These are phyloP conservation scores for Graptemys geographica DNA, from an alignment of 2,797 vertebrate genomes.

Conservation along the genomic window DNA sequence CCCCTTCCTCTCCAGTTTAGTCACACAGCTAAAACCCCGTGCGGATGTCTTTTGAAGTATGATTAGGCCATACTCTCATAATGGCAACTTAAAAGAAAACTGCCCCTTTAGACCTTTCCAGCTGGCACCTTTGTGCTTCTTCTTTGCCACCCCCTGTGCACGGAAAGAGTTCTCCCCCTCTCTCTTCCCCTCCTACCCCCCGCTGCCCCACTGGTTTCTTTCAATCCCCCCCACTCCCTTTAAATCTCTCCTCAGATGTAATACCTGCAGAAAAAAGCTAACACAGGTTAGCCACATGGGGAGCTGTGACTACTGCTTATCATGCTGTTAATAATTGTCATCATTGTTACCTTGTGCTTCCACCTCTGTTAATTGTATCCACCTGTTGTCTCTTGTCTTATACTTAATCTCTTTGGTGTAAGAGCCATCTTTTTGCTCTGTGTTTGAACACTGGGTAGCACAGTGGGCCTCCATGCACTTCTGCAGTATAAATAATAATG, in stretches of 20 bases:
- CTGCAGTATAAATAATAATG: fast-evolving
- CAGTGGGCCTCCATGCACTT: neutral
- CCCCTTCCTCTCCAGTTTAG: neutral
- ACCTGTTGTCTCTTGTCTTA: neutral
- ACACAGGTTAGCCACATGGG: neutral
- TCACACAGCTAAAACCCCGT: neutral
- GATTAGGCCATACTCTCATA: neutral
- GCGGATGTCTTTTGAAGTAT: neutral
- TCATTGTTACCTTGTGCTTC: neutral
- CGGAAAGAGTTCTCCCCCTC: neutral
- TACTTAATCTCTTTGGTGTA: neutral
- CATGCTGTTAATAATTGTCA: neutral
- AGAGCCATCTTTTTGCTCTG: neutral
- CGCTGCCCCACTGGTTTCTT: neutral
- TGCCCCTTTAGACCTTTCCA: neutral
- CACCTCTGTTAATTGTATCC: neutral
- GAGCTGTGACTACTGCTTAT: neutral
- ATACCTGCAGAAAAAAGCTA: neutral
- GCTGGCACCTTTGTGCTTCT: neutral
- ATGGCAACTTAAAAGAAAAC: neutral
- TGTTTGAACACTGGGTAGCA: neutral
- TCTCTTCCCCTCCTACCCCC: fast-evolving
- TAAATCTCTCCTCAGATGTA: neutral
- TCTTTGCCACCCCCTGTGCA: neutral
- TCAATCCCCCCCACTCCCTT: neutral